These are phyloP conservation scores for Alca torda DNA, from an alignment of 2,797 vertebrate species.

Conservation along the genomic window DNA sequence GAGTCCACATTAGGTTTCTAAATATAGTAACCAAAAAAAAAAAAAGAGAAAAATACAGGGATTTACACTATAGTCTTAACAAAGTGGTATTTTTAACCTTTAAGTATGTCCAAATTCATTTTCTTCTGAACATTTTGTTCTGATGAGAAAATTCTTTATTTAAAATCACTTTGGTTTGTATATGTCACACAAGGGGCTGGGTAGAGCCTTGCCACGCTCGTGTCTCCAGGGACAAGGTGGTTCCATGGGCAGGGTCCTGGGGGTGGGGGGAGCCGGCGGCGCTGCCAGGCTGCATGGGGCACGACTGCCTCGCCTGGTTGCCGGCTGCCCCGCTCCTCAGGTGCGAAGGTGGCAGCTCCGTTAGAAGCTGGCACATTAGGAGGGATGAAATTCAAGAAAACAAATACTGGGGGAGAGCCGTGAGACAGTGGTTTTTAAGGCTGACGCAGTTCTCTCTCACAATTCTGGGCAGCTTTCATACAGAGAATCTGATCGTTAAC, in stretches of 20 bases:
- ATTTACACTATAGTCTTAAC: background rate
- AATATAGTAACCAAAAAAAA: background rate
- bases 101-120: background rate
- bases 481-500: background rate
- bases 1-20: background rate
- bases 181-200: background rate
- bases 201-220: fast-evolving
- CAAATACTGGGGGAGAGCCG: background rate
- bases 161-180: background rate
- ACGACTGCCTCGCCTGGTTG: background rate
- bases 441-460: background rate
- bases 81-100: background rate
- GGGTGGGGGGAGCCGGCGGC: background rate
- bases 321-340: background rate
- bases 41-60: background rate
- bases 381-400: background rate
- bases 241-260: background rate
- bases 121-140: background rate
- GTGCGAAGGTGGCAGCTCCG: background rate
- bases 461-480: background rate
- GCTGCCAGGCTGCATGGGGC: background rate
- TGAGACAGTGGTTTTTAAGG: background rate
- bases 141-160: background rate
- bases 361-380: background rate
- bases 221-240: background rate